Evolutionary conservation across 2,113 vertebrate genomes (phyloP).

Genomic region (Trichomycterus rosablanca): DNA sequence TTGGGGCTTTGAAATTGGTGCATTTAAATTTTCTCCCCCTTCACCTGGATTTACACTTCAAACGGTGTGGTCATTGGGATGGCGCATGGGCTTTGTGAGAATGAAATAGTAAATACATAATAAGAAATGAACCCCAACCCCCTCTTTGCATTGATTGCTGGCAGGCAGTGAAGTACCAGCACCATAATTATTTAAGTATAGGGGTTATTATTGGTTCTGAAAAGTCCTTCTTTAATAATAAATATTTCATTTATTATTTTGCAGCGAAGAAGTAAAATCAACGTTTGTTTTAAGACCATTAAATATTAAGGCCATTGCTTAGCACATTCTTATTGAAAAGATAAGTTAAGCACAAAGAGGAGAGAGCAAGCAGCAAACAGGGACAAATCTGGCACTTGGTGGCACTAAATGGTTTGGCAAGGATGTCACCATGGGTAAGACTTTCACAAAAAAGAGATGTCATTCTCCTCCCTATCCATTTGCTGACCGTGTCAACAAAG

Average conservation of each 20-base stretch:
- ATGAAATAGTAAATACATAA: conserved; percentile 34
- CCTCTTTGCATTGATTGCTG: neutral
- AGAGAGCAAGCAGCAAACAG: conserved; percentile 33
- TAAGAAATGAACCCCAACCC: conserved; percentile 12
- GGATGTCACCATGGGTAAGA: conserved; percentile 19
- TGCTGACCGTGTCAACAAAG: conserved; percentile 36
- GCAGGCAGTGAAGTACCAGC: neutral
- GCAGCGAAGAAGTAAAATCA: too few species aligned
- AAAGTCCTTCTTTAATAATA: too few species aligned
- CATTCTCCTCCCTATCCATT: conserved; percentile 17
- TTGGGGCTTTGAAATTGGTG: conserved; percentile 34
- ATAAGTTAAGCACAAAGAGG: conserved; percentile 4
- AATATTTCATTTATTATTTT: too few species aligned
- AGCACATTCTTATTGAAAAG: neutral
- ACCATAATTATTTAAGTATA: neutral
- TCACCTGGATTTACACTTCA: conserved; percentile 43
- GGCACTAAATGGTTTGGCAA: conserved; percentile 24
- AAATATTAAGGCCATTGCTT: neutral
- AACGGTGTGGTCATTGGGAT: conserved; percentile 17
- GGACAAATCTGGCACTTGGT: neutral
- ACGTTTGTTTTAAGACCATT: neutral
- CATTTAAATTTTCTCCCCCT: conserved; percentile 29
- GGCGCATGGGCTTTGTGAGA: conserved; percentile 23
- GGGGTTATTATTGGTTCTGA: conserved; percentile 18
- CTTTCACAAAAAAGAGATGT: conserved; percentile 23